A percentile compares a stretch with the other conserved stretches of the same genome.
Conservation (phyloP, 2,888 invertebrate genomes). For the Nemotelus pantherinus region DNA sequence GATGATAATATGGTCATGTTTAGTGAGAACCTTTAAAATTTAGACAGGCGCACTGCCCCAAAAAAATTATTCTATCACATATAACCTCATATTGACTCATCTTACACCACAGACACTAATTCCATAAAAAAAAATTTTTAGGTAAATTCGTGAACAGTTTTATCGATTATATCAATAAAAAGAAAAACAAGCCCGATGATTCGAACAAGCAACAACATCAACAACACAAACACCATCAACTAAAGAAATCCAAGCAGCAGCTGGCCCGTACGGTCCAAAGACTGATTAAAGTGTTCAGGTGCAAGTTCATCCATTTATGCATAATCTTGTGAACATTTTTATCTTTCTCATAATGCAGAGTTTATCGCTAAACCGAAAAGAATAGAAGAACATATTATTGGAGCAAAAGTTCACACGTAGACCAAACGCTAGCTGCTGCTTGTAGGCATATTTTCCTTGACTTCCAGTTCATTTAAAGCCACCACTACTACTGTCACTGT, state of each 20-base stretch:
- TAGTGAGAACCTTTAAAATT: no score
- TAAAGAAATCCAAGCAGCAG: conserved; percentile 29
- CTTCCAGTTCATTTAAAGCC: not conserved
- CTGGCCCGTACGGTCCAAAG: conserved; percentile 56
- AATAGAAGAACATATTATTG: no score
- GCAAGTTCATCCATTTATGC: not conserved
- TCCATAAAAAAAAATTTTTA: not conserved
- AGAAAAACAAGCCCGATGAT: not conserved
- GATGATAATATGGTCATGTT: no score
- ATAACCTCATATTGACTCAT: no score
- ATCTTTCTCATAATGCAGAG: no score
- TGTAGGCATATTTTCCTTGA: conserved; percentile 2
- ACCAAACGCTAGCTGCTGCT: conserved; percentile 33
- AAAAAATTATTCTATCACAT: no score
- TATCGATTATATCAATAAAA: conserved; percentile 4
- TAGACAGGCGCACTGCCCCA: no score
- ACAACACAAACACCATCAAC: not conserved
- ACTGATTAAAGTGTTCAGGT: conserved; percentile 59
- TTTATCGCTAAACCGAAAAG: no score
- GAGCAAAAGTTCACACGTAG: not conserved
- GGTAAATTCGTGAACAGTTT: conserved; percentile 30
- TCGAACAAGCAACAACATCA: not conserved
- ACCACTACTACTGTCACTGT: not conserved
- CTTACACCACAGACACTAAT: no score
- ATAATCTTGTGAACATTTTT: no score